phyloP scores from a whole-genome alignment of 2,888 invertebrate species.

The Acrobasis suavella region DNA sequence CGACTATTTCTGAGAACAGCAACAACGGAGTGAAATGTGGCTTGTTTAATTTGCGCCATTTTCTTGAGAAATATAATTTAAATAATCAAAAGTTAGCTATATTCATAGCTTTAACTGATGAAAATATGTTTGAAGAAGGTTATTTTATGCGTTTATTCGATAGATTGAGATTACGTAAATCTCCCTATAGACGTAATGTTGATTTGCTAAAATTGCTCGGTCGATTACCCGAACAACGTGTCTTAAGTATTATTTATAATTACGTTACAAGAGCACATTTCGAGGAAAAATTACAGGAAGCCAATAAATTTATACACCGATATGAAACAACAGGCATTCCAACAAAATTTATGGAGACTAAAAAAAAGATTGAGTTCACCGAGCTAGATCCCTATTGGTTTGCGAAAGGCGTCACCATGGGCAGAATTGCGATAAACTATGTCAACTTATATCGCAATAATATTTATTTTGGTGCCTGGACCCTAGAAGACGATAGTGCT shows the following conservation, averaged over 20 bases:
- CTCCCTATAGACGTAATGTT: slow-evolving; percentile 16
- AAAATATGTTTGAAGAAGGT: slow-evolving; percentile 33
- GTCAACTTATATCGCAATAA: slow-evolving; percentile 34
- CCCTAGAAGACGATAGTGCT: slow-evolving; percentile 31
- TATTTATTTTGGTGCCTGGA: slow-evolving; percentile 29
- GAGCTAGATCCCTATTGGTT: slow-evolving; percentile 41
- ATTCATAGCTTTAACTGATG: slow-evolving; percentile 43
- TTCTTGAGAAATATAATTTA: slow-evolving; percentile 36
- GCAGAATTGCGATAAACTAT: slow-evolving; percentile 33
- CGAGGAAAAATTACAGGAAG: slow-evolving; percentile 19
- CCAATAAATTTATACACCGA: slow-evolving; percentile 23
- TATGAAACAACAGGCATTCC: slow-evolving; percentile 28
- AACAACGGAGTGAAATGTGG: slow-evolving; percentile 32
- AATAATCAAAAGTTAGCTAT: slow-evolving; percentile 38
- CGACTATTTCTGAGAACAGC: slow-evolving; percentile 25
- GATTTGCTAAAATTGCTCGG: slow-evolving; percentile 26
- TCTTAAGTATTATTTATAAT: slow-evolving; percentile 14
- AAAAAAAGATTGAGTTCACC: slow-evolving; percentile 24
- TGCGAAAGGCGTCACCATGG: slow-evolving; percentile 37
- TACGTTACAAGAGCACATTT: slow-evolving; percentile 22
- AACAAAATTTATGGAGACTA: slow-evolving; percentile 29
- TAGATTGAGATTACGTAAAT: slow-evolving; percentile 11
- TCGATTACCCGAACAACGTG: not conserved
- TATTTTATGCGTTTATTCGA: slow-evolving; percentile 37
- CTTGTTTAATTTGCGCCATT: slow-evolving; percentile 36